Base-by-base conservation (phyloP, 2,888 invertebrate genomes). In the Yponomeuta sedellus region DNA sequence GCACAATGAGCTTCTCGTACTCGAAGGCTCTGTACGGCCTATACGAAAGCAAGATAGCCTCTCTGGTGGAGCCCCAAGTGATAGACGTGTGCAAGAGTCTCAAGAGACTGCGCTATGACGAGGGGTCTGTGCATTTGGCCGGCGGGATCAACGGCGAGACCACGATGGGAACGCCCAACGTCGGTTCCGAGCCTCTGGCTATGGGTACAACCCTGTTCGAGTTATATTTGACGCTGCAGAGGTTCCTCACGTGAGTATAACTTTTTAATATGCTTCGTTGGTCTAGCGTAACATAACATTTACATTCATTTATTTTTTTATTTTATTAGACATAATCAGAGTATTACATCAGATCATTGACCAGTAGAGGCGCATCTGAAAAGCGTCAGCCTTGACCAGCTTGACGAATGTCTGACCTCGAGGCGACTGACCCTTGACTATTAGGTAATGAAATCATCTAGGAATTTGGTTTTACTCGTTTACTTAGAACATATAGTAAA, bases 191-290 rank as follows among this genome's bases (percentile, higher is more conserved):
- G 71, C 94, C 95, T 16, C 85, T 97, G 58, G 93, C 94, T 1
- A 94, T 96, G 92, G 97, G 97, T 0, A 98, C 97, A 0, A 95
- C 96, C 2, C 88, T 99, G 65, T 98, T 99, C 83, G 98, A 98
- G 83, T 91, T 99, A 10, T 99, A 99, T 85, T 92, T 99, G 70
- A 94, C 97, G 0, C 86, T 99, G 66, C 97, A 98, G 81, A 94
- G 97, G 83, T 97, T 97, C 88, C 93, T 95, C 61, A 91, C 93
- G 93, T 94, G 89, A 92, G 95, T 92, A 44, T 56, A 57, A 64
- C 11, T 16, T 61, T 64, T 40, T 34, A 8, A 6, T 34, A n/a
- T n/a, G n/a, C n/a, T n/a, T n/a, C n/a, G n/a, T n/a, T n/a, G n/a
- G n/a, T n/a, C n/a, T n/a, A n/a, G n/a, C n/a, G n/a, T n/a, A n/a